A percentile compares a stretch with the other conserved stretches of the same genome.
These are phyloP conservation scores for Drosophila engyochracea DNA, from an alignment of 2,888 invertebrate genomes.

Conservation along the genomic window DNA sequence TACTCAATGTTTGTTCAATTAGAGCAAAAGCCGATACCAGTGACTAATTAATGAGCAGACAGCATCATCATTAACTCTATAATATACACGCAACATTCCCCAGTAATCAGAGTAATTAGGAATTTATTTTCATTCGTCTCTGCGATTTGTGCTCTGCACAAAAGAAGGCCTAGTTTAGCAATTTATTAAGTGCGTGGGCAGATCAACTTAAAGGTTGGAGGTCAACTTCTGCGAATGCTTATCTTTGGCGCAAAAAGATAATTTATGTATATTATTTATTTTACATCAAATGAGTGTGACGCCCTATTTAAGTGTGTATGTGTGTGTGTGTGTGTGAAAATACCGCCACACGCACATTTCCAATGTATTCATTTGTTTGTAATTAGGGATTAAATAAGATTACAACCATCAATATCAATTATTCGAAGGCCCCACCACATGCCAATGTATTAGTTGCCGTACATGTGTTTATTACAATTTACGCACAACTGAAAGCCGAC, in stretches of 20 bases:
- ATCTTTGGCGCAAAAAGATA: conserved; percentile 33
- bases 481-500: conserved; percentile 53
- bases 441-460: conserved; percentile 57
- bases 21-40: conserved; percentile 45
- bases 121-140: conserved; percentile 54
- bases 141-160: conserved; percentile 1
- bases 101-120: conserved; percentile 71
- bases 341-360: conserved; percentile 44
- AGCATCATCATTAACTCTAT: conserved; percentile 34
- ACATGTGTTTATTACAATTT: conserved; percentile 69
- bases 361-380: conserved; percentile 75
- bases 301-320: conserved; percentile 9
- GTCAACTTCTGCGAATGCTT: neutral
- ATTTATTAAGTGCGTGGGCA: conserved; percentile 4
- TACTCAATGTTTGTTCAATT: conserved; percentile 66
- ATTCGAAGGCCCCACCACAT: conserved; percentile 58
- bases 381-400: conserved; percentile 81
- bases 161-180: neutral
- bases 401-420: conserved; percentile 81
- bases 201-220: conserved; percentile 5
- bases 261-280: conserved; percentile 51
- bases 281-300: conserved; percentile 16
- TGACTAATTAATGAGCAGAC: conserved; percentile 60
- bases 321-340: conserved; percentile 8
- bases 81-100: conserved; percentile 34